Base-by-base conservation (phyloP, 1,140 invertebrate genomes). In the Cataglyphis hispanica region DNA sequence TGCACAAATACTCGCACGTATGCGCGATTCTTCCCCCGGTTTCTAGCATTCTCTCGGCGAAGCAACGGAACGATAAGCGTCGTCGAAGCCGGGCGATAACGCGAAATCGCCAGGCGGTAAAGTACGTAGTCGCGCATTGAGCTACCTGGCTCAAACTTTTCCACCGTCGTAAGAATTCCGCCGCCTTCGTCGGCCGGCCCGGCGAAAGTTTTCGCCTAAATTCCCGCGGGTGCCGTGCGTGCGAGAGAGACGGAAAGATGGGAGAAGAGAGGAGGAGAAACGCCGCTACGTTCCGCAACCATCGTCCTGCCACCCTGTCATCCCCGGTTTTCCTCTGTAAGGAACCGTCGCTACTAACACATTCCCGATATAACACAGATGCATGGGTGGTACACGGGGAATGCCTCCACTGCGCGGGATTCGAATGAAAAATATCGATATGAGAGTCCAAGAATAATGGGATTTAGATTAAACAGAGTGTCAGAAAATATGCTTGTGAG, bases 191-290 rank as follows among this genome's bases (percentile, higher is more conserved):
- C 69, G 81, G 85, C 75, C 74, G 69, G 77, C 85, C 76, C 60
- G 66, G 75, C 84, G 63, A 90, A 92, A 93, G 89, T 92, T 92
- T 88, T 89, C 89, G 72, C 78, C 83, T 37, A 87, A 86, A 86
- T 77, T 92, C 92, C 91, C 91, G 60, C 63, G 91, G 91, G 92
- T 91, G 89, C 89, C 61, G 80, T 92, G 91, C 87, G 87, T 64
- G 87, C 13, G 53, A 64, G 61, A 61, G n/a, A 81, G 19, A 46
- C 8, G 27, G 34, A 50, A 60, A 53, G 27, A 31, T 11, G 19
- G 19, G 19, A 34, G 46, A 76, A 25, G 25, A 58, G 4, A 25
- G 4, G 27, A 25, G 25, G 13, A 69, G 67, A 37, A 56, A 43
- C 40, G 25, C 25, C 67, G 61, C 53, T 60, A 37, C 50, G 27